Evolutionary conservation across 2,888 invertebrate species (phyloP), one percentile per base, ranked within the genome.

Genomic region (Phanerotoma sp.): DNA sequence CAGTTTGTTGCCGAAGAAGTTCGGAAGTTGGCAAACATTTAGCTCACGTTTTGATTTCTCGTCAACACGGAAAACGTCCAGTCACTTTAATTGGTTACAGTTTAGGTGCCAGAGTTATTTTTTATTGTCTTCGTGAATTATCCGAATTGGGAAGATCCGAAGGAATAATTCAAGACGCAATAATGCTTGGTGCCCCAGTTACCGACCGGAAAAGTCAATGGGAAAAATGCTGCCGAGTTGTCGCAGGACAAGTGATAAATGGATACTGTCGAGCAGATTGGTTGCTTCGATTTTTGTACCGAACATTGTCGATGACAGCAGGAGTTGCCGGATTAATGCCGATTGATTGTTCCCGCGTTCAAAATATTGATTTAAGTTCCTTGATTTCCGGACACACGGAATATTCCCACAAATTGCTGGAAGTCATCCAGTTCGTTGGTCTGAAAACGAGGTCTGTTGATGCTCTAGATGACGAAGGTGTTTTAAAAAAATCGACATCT

Each of bases 31-130:
- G 87, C 5, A 80, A 82, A 64, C 82, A 84, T 64, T 74, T 87
- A 51, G 86, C 86, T 3, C 83, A 85, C 56, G 82, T 86, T n/a
- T 74, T 87, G 28, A 70, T 86, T 22, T 76, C 80, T 6, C 72
- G 84, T 56, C 80, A 83, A 62, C 85, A 85, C 67, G 86, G 86
- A 5, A 81, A 82, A 64, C 72, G 86, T 32, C 86, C 86, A 3
- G 84, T 86, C 21, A 83, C 86, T 1, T 75, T 87, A 45, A 80
- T 86, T 55, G 85, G 86, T 5, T 86, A 83, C 69, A 84, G 84
- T 63, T 77, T 87, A 11, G 87, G 87, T n/a, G 86, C 86, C 3
- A 75, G 86, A 54, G 85, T 86, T 33, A 84, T 87, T 59, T 87
- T 82, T 72, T 84, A 83, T 66, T 86, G 86, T 69, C 77, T 87